Percentiles rank a stretch among this genome's conserved stretches.
Evolutionary conservation across 2,113 vertebrate species (phyloP).

Genomic region (Catharus bicknelli): DNA sequence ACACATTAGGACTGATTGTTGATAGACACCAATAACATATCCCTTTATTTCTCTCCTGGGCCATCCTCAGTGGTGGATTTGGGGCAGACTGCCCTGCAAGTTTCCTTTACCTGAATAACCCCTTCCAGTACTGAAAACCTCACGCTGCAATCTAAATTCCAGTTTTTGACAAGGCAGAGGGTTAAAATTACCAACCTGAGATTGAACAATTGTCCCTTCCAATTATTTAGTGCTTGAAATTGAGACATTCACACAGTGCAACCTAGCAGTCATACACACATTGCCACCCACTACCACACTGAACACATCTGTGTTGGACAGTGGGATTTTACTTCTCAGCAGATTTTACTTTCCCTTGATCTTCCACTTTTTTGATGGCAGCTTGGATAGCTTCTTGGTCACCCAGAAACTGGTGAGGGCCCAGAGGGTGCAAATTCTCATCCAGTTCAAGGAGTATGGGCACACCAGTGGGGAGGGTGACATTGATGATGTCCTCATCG

Average conservation of each 20-base stretch:
- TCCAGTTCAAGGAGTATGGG: conserved; percentile 92
- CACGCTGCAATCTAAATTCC: not conserved
- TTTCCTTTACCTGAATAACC: not conserved
- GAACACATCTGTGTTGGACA: not conserved
- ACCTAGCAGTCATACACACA: conserved; percentile 17
- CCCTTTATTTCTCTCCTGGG: not conserved
- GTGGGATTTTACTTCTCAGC: conserved; percentile 51
- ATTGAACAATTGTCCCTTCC: not conserved
- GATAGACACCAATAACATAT: not conserved
- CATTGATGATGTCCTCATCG: conserved; percentile 84
- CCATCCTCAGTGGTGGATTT: not conserved
- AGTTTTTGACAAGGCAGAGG: conserved; percentile 5
- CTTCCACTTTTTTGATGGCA: conserved; percentile 96
- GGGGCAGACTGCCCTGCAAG: not conserved
- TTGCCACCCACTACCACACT: not conserved
- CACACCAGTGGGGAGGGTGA: conserved; percentile 93
- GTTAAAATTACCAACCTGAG: not conserved
- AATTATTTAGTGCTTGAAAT: conserved; percentile 14
- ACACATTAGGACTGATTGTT: not conserved
- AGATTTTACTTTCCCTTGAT: conserved; percentile 92
- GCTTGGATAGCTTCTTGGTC: conserved; percentile 91
- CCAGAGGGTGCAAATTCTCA: conserved; percentile 84
- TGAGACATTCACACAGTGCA: conserved; percentile 37
- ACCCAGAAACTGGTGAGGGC: conserved; percentile 88
- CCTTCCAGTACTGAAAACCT: not conserved